Evolutionary conservation across 2,888 invertebrate species (phyloP).

Genomic region (Polymixis lichenea): DNA sequence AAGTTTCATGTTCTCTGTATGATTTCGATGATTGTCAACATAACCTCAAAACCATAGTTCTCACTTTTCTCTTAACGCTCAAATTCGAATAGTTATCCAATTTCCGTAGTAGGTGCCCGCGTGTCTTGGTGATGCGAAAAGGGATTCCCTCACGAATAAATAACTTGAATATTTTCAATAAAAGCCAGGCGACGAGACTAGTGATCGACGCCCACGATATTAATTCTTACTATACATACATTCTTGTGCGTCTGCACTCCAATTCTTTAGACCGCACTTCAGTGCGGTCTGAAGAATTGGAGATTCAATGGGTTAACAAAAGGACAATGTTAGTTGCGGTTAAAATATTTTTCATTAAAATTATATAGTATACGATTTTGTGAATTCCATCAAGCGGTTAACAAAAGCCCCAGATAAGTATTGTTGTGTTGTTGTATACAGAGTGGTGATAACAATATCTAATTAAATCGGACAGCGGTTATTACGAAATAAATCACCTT

Average conservation of each 20-base stretch:
- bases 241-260: constrained; percentile 50
- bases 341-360: background rate
- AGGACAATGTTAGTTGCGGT: background rate
- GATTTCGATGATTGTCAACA: background rate
- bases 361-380: background rate
- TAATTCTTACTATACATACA: constrained; percentile 48
- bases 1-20: no score
- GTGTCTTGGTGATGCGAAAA: constrained; percentile 49
- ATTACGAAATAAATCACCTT: no score
- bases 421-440: background rate
- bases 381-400: no score
- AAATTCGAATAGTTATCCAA: constrained; percentile 14
- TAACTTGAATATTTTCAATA: constrained; percentile 71
- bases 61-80: background rate
- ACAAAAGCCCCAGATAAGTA: background rate
- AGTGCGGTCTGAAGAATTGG: constrained; percentile 17
- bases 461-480: no score
- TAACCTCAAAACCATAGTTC: background rate
- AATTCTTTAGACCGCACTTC: no score
- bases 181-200: constrained; percentile 56
- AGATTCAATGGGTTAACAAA: constrained; percentile 22
- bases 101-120: constrained; percentile 37
- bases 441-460: no score
- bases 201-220: constrained; percentile 59
- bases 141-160: constrained; percentile 68